Conservation (phyloP, 2,797 vertebrate genomes). For the Rousettus madagascariensis region DNA sequence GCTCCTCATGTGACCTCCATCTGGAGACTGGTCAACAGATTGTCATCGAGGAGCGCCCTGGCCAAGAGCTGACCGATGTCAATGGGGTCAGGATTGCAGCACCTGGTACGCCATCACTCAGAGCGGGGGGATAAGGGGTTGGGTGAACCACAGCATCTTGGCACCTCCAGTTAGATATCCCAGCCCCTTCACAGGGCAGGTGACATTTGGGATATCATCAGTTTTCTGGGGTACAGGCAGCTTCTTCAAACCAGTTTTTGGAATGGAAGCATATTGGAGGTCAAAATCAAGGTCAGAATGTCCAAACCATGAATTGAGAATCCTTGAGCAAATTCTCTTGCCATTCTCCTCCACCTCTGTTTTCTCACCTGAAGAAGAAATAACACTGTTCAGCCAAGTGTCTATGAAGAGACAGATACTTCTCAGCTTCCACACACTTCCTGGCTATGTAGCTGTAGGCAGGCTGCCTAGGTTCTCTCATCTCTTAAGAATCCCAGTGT, state of each 20-base stretch:
- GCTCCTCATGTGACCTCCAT: constrained; percentile 92
- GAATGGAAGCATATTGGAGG: not conserved
- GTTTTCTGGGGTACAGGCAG: not conserved
- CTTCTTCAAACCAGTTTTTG: not conserved
- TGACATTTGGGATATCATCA: not conserved
- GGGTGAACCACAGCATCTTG: not conserved
- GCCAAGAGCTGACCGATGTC: constrained; percentile 91
- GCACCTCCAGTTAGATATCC: not conserved
- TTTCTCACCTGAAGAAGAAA: not conserved
- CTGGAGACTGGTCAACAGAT: constrained; percentile 90
- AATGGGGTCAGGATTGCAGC: constrained; percentile 90
- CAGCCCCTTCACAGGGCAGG: not conserved
- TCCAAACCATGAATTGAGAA: not conserved
- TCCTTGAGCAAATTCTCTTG: not conserved
- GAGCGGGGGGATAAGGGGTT: too few species aligned
- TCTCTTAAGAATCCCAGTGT: not conserved
- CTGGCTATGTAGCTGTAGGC: not conserved
- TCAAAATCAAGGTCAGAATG: not conserved
- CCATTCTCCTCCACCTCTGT: not conserved
- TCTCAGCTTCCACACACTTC: not conserved
- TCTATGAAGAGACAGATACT: not conserved
- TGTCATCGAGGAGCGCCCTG: constrained; percentile 92
- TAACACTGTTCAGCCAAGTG: not conserved
- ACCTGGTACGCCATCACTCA: constrained; percentile 82
- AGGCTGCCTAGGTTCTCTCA: not conserved